A percentile compares a stretch with the other conserved stretches of the same genome.
Evolutionary conservation across 2,797 vertebrate genomes (phyloP).

Genomic region (Dipus sagitta): DNA sequence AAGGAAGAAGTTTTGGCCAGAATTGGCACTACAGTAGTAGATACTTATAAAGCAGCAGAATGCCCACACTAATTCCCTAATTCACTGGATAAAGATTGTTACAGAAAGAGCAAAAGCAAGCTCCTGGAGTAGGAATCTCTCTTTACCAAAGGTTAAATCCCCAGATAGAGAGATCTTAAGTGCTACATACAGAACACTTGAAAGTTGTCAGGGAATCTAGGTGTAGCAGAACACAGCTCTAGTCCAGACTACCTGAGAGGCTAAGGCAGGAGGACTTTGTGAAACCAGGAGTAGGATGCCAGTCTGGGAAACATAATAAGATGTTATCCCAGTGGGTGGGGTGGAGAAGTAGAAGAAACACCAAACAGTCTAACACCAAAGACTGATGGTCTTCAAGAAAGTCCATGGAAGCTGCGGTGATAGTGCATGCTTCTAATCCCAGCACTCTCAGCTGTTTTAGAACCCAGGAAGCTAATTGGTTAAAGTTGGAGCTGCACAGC

Average conservation of each 20-base stretch:
- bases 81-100: background rate
- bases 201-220: background rate
- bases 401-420: background rate
- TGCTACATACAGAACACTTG: conserved; percentile 35
- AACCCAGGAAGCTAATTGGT: background rate
- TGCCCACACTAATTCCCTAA: background rate
- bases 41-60: conserved; percentile 34
- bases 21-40: conserved; percentile 3
- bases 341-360: background rate
- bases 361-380: background rate
- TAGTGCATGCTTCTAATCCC: background rate
- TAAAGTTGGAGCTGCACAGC: background rate
- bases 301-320: background rate
- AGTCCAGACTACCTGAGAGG: background rate
- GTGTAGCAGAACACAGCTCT: background rate
- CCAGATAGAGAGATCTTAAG: conserved; percentile 1
- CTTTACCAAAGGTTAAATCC: conserved; percentile 52
- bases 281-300: background rate
- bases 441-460: background rate
- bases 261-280: background rate
- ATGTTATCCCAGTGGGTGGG: background rate
- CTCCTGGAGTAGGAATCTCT: background rate
- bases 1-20: background rate
- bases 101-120: conserved; percentile 45
- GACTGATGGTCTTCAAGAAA: background rate